Base-by-base conservation (phyloP, 2,797 vertebrate species). In the Pipistrellus kuhlii region DNA sequence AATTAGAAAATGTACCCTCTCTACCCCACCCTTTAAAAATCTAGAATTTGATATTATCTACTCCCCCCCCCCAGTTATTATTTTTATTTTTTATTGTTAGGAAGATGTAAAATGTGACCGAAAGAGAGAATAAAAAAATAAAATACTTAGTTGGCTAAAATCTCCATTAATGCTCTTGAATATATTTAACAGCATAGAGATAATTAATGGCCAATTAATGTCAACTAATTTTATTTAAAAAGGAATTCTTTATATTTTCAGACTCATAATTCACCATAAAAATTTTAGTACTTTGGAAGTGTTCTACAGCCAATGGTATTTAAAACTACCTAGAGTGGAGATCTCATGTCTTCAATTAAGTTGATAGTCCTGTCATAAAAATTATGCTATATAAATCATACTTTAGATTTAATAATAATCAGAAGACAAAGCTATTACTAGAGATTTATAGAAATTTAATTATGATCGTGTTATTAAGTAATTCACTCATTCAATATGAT, bases 211-310 rank as follows among this genome's bases (percentile, higher is more conserved):
- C 3, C 59, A 81, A 53, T 93, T 86, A 84, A 73, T 66, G 64
- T 27, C 72, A 94, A 83, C 38, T 57, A 14, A 71, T 66, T 94
- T 94, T 85, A 85, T 93, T 95, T 94, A 85, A 93, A 88, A 75
- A 90, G 4, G 13, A 89, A 44, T 76, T 94, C 11, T 91, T 88
- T 83, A 14, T 38, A 23, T 87, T 95, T 91, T 88, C 0, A n/a
- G 59, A 94, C 51, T 35, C 44, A 64, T 53, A 76, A 44, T 35
- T 84, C 53, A 3, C 12, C 8, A 48, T 57, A 69, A 46, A 82
- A 86, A 1, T 55, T 86, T n/a, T 51, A 64, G 48, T 35, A 78
- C n/a, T 68, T 88, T 82, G 51, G 12, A 55, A 77, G 5, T 69
- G 35, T 75, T 90, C 59, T 35, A 46, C 17, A 72, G 30, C 23